Conservation (phyloP, 1,140 invertebrate species). For the Micrasema longulum region DNA sequence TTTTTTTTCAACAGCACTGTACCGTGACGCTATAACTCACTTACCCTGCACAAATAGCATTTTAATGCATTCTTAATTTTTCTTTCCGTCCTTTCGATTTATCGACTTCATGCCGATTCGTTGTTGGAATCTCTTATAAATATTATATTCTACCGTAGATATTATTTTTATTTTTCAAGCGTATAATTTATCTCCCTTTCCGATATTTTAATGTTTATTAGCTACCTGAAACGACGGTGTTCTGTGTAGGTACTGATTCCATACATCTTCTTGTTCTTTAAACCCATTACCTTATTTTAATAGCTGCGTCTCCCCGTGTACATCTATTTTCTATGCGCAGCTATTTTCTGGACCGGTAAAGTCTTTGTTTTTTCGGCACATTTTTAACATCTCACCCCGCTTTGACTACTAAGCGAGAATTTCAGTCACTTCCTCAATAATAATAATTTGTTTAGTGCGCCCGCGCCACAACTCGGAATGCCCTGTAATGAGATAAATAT, state of each 20-base stretch:
- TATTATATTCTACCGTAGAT: too few species aligned
- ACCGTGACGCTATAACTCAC: slow-evolving; percentile 36
- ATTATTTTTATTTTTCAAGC: too few species aligned
- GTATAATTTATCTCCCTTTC: too few species aligned
- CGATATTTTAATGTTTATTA: too few species aligned
- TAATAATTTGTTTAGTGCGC: slow-evolving; percentile 28
- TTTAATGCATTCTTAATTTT: slow-evolving; percentile 39
- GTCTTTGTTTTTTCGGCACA: slow-evolving; percentile 19
- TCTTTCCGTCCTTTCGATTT: slow-evolving; percentile 4
- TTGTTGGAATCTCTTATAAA: too few species aligned
- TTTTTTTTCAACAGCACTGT: slow-evolving; percentile 14
- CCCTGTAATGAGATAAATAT: slow-evolving; percentile 35
- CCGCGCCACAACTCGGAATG: slow-evolving; percentile 11
- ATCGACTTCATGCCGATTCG: too few species aligned
- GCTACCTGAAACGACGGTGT: too few species aligned
- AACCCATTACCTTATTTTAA: too few species aligned
- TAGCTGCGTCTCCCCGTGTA: not conserved
- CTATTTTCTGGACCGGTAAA: slow-evolving; percentile 3
- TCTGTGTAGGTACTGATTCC: too few species aligned
- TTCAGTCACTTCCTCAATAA: slow-evolving; percentile 30
- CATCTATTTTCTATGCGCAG: not conserved
- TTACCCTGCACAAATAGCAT: slow-evolving; percentile 37
- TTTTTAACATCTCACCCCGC: slow-evolving; percentile 15
- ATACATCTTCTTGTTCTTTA: too few species aligned
- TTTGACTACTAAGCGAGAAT: not conserved